Conservation (phyloP, 2,113 vertebrate genomes). For the Seriola dumerili region DNA sequence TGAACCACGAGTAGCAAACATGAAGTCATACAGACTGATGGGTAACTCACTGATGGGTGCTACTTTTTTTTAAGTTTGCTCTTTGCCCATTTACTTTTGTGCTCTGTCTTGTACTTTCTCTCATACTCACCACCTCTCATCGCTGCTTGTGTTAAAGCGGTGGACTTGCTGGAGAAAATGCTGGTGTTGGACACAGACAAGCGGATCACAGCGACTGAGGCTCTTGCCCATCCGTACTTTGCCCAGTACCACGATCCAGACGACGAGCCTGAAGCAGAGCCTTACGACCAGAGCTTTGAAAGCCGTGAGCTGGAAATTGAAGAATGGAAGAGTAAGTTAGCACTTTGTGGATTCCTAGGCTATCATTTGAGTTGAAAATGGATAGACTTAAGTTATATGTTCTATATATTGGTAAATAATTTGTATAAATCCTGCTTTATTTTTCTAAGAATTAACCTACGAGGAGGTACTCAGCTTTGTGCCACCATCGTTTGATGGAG, state of each 20-base stretch:
- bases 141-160: constrained; percentile 82
- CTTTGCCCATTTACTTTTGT: not conserved
- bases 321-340: constrained; percentile 96
- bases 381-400: not conserved
- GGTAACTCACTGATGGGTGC: no score
- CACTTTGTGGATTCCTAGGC: not conserved
- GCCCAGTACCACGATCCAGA: constrained; percentile 97
- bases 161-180: constrained; percentile 98
- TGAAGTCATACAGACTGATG: no score
- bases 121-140: not conserved
- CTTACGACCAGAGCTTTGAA: constrained; percentile 98
- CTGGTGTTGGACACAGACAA: constrained; percentile 97
- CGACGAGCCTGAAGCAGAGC: constrained; percentile 95
- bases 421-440: not conserved
- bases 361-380: not conserved
- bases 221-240: constrained; percentile 94
- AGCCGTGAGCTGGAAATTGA: constrained; percentile 97
- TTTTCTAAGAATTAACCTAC: constrained; percentile 90
- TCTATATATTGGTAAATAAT: not conserved
- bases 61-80: not conserved
- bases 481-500: constrained; percentile 91
- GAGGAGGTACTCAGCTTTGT: constrained; percentile 96
- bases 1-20: no score
- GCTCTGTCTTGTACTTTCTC: not conserved
- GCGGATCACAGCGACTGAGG: constrained; percentile 94